Conservation (phyloP, 2,797 vertebrate genomes). For the Tragopan temminckii region DNA sequence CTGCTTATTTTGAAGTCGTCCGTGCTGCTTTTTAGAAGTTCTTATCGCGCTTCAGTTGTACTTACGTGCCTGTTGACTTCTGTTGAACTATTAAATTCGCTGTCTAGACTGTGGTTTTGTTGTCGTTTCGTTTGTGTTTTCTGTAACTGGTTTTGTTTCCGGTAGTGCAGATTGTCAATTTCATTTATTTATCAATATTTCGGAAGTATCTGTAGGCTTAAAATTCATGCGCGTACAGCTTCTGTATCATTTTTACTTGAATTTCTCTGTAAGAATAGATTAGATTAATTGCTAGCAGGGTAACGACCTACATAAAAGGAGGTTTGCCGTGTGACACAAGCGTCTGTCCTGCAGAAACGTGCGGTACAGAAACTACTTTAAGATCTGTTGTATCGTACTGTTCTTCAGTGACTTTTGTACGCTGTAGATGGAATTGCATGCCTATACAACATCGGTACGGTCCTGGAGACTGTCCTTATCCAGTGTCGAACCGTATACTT, state of each 20-base stretch:
- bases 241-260: neutral
- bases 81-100: neutral
- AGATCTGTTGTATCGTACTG: neutral
- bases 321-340: neutral
- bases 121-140: neutral
- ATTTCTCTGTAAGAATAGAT: neutral
- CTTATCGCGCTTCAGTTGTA: neutral
- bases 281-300: neutral
- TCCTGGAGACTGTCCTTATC: neutral
- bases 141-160: neutral
- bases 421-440: neutral
- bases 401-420: neutral
- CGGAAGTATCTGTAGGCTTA: neutral
- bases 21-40: neutral
- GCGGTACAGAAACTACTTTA: neutral
- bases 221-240: accelerated
- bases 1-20: neutral
- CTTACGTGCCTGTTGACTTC: neutral
- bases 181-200: neutral
- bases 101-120: neutral
- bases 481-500: neutral
- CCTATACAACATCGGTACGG: neutral
- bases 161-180: neutral
- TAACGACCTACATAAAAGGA: neutral
- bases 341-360: neutral